A percentile compares a stretch with the other conserved stretches of the same genome.
These are phyloP conservation scores for Eupithecia subumbrata DNA, from an alignment of 2,888 invertebrate species.

Conservation along the genomic window DNA sequence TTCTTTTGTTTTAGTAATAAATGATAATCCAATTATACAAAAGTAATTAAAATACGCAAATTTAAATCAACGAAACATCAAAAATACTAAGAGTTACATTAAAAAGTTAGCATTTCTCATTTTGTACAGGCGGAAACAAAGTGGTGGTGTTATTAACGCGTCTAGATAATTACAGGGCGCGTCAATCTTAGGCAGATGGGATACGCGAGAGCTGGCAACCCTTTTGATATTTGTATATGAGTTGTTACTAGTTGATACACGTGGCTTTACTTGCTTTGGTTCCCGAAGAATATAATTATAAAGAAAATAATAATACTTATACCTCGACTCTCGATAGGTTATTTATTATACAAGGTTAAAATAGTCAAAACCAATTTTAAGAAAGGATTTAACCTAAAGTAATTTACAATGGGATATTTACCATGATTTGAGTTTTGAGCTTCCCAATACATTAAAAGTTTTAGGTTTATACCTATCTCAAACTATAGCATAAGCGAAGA, in stretches of 20 bases:
- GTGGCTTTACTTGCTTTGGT: neutral
- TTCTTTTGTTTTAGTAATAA: neutral
- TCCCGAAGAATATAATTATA: neutral
- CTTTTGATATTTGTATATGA: conserved; percentile 73
- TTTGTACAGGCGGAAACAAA: conserved; percentile 83
- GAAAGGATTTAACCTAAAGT: too few species aligned
- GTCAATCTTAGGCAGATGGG: conserved; percentile 84
- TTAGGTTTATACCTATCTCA: too few species aligned
- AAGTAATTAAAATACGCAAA: conserved; percentile 61
- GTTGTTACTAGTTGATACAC: neutral
- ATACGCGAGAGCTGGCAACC: conserved; percentile 64
- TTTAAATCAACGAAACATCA: conserved; percentile 78
- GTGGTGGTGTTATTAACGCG: conserved; percentile 84
- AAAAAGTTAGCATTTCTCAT: conserved; percentile 75
- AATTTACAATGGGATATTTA: too few species aligned
- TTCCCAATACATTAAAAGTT: too few species aligned
- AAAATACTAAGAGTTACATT: conserved; percentile 74
- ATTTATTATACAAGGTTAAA: neutral
- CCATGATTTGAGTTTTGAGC: too few species aligned
- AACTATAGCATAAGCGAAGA: too few species aligned
- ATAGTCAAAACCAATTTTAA: too few species aligned
- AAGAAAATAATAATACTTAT: neutral
- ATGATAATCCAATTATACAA: conserved; percentile 24
- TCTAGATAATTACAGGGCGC: conserved; percentile 84
- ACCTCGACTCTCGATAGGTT: neutral